These are phyloP conservation scores for Reticulitermes speratus DNA, from an alignment of 1,140 invertebrate species.

Conservation along the genomic window DNA sequence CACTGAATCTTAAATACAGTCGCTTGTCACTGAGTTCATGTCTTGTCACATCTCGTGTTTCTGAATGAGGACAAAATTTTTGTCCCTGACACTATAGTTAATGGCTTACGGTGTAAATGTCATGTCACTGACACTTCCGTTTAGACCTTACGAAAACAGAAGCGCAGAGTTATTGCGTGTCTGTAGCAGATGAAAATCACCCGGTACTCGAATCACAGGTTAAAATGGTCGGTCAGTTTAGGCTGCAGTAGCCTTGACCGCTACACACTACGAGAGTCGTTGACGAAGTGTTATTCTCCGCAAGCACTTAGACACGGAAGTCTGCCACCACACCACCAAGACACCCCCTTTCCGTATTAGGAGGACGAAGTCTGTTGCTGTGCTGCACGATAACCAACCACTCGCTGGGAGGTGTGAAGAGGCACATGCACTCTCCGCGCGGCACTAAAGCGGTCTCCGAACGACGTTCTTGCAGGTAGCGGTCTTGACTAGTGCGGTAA, in stretches of 20 bases:
- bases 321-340: not conserved
- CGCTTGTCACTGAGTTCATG: not conserved
- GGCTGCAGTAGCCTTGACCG: not conserved
- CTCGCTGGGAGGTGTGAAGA: not conserved
- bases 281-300: not conserved
- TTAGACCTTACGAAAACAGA: not conserved
- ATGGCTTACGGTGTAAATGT: not conserved
- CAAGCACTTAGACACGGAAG: not conserved
- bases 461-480: not conserved
- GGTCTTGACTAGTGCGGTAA: constrained; percentile 22
- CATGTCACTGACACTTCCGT: not conserved
- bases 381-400: not conserved
- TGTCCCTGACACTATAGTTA: too few species aligned
- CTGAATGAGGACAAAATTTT: not conserved
- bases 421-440: not conserved
- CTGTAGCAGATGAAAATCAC: not conserved
- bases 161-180: not conserved
- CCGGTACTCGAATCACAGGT: not conserved
- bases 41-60: not conserved
- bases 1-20: not conserved
- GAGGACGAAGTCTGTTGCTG: not conserved
- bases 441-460: not conserved
- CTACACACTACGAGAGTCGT: not conserved
- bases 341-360: not conserved
- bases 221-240: constrained; percentile 12